These are phyloP conservation scores for Lepidurus apus DNA, from an alignment of 1,140 invertebrate genomes.

Conservation along the genomic window DNA sequence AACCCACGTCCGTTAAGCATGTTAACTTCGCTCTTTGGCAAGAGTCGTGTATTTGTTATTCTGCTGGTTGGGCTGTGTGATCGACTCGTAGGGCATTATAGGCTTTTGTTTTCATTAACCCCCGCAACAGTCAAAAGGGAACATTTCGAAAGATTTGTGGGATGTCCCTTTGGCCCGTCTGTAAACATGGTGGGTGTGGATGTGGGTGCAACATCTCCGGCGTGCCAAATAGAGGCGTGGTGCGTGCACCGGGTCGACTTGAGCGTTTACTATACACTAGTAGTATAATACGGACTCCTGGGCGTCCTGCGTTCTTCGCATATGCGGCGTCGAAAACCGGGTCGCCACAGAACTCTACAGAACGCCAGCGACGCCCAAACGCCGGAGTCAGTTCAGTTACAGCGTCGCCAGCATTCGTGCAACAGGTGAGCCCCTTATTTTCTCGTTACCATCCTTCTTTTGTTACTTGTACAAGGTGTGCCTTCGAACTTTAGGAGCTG, in stretches of 20 bases:
- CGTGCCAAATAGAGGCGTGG: neutral
- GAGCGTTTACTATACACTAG: neutral
- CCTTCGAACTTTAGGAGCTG: neutral
- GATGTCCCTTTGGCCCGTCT: neutral
- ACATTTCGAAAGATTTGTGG: too few species aligned
- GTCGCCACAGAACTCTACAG: neutral
- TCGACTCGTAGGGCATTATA: too few species aligned
- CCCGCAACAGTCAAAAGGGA: too few species aligned
- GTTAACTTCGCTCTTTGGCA: too few species aligned
- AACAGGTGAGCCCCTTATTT: neutral
- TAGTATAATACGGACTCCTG: neutral
- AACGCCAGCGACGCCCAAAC: neutral
- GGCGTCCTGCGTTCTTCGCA: conserved; percentile 4
- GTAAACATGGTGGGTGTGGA: neutral
- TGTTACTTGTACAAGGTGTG: neutral
- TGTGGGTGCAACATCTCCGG: neutral
- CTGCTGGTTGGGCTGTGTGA: too few species aligned
- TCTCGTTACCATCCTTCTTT: neutral
- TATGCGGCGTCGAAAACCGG: neutral
- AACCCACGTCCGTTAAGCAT: too few species aligned
- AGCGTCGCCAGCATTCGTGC: neutral
- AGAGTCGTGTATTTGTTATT: too few species aligned
- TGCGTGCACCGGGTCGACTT: neutral
- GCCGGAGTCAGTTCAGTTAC: neutral
- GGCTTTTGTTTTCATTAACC: too few species aligned